phyloP scores from a whole-genome alignment of 2,113 vertebrate genomes.

The Fregata magnificens region DNA sequence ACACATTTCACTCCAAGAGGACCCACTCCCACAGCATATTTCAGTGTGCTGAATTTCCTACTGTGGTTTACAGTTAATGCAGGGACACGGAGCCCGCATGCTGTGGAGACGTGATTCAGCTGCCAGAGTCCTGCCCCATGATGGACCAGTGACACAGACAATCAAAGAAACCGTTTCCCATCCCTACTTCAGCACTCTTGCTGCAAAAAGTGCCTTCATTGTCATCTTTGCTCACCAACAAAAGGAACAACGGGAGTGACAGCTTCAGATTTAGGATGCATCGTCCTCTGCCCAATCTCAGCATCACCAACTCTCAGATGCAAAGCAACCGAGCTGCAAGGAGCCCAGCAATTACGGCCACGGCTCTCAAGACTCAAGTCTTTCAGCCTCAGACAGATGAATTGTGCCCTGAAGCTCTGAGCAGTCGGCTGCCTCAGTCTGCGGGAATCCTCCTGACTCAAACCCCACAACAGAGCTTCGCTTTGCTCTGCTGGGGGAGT shows the following conservation, averaged over 20 bases:
- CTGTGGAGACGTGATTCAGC: neutral
- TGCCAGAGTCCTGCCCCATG: neutral
- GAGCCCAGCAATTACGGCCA: neutral
- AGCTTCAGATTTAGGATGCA: fast-evolving
- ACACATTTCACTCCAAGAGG: neutral
- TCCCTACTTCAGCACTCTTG: fast-evolving
- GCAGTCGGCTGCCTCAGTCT: fast-evolving
- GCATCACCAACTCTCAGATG: neutral
- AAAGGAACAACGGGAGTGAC: fast-evolving
- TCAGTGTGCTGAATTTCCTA: fast-evolving
- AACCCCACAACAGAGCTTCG: neutral
- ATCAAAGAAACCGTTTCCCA: neutral
- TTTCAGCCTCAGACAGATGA: neutral
- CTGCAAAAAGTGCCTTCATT: neutral
- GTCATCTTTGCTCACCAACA: neutral
- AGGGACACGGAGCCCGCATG: fast-evolving
- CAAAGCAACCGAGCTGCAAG: fast-evolving
- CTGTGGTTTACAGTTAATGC: neutral
- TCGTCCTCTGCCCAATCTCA: fast-evolving
- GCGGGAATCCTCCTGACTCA: neutral
- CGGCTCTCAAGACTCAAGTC: fast-evolving
- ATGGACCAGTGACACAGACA: neutral
- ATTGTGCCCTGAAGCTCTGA: neutral
- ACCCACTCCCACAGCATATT: neutral
- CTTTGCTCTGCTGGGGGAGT: neutral